Base-by-base conservation (phyloP, 2,797 vertebrate species). In the Spinibarbus caldwelli region DNA sequence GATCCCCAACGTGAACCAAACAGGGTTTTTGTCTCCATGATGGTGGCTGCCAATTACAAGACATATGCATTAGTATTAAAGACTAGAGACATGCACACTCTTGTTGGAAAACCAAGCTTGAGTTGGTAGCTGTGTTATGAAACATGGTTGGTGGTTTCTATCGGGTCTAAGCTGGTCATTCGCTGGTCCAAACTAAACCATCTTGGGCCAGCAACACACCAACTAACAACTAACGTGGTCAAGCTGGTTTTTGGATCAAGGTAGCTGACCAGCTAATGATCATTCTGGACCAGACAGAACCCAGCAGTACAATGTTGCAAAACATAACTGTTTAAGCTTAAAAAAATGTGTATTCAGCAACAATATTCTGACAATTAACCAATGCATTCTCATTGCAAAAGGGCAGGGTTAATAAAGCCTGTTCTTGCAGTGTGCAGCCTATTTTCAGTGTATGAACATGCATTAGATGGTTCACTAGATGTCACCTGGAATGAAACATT, bases 1-100 rank as follows among this genome's bases (percentile, higher is more conserved):
- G 87, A 96, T 96, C 82, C 98, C 98, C 89, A 99, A 95, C 0
- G 97, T 99, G 91, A 99, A 98, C 98, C 97, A 99, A 21, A 97
- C 95, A 38, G 98, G 97, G 31, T 98, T 96, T 12, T 93, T 95
- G 86, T 98, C 96, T 78, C 98, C 97, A 41, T 97, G 89, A 79
- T 93, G 92, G 89, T 96, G 96, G 89, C 98, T 99, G 92, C 49
- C 73, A 92, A 91, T 72, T 91, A 64, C 91, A 1, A 85, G 83
- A 91, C 34, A 88, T 80, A 92, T 85, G n/a, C 41, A 91, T 89
- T 81, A 89, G 80, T 76, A 29, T 86, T 85, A 83, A 59, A 82
- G 5, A 1, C 34, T 67, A 41, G 23, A 77, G 1, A 68, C 15
- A 64, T 38, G 29, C 43, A 73, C 21, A 19, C 52, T 12, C n/a